Evolutionary conservation across 2,113 vertebrate species (phyloP).

Genomic region (Lepisosteus oculatus): DNA sequence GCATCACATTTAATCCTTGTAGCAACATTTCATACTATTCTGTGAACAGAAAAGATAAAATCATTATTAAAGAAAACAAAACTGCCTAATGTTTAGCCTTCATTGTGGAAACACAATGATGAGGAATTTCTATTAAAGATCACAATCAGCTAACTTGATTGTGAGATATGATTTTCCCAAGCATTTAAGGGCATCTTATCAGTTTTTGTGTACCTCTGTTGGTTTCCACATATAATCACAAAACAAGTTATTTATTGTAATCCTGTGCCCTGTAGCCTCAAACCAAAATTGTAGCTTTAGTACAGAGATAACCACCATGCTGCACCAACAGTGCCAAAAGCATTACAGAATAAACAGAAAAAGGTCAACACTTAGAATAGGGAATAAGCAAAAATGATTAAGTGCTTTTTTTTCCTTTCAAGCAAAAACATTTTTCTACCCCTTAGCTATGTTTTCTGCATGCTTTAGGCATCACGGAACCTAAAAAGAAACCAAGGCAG

Average conservation of each 20-base stretch:
- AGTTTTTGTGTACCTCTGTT: too few relatives aligned
- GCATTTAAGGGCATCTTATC: too few relatives aligned
- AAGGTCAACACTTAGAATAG: conserved; percentile 22
- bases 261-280: not conserved
- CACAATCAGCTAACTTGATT: too few relatives aligned
- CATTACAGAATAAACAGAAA: conserved; percentile 7
- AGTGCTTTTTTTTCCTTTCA: conserved; percentile 2
- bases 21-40: too few relatives aligned
- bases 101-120: too few relatives aligned
- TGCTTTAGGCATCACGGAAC: conserved; percentile 2
- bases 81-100: too few relatives aligned
- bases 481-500: conserved; percentile 22
- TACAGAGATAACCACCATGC: conserved; percentile 10
- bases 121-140: too few relatives aligned
- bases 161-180: too few relatives aligned
- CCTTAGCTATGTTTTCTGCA: not conserved
- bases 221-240: too few relatives aligned
- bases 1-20: too few relatives aligned
- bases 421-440: conserved; percentile 9
- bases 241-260: conserved; percentile 17
- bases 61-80: too few relatives aligned
- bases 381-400: conserved; percentile 20
- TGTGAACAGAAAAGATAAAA: too few relatives aligned
- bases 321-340: not conserved
- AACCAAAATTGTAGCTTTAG: not conserved